Conservation (phyloP, 2,113 vertebrate genomes). For the Oceanites oceanicus region DNA sequence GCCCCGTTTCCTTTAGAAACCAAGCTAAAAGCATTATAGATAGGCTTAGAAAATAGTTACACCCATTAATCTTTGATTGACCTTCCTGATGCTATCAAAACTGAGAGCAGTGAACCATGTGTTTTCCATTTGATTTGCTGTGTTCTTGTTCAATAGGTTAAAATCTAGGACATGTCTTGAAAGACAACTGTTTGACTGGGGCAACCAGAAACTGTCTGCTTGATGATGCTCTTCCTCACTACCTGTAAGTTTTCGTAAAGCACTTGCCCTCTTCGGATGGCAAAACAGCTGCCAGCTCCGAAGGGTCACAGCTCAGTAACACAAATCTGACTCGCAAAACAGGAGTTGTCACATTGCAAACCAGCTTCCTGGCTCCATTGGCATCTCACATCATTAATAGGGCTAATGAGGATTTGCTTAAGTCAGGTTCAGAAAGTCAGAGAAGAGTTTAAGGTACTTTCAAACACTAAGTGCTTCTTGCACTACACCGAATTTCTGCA, state of each 20-base stretch:
- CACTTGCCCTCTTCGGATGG: neutral
- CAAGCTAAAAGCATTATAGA: neutral
- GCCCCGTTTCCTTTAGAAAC: neutral
- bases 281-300: neutral
- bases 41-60: conserved; percentile 21
- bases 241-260: neutral
- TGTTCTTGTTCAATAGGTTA: conserved; percentile 44
- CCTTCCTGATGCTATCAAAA: conserved; percentile 46
- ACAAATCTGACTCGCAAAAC: neutral
- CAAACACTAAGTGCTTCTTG: neutral
- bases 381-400: neutral
- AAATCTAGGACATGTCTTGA: conserved; percentile 7
- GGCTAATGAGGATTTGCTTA: neutral
- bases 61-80: conserved; percentile 40
- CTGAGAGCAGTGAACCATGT: neutral
- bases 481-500: neutral
- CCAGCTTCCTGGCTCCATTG: neutral
- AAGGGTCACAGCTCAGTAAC: neutral
- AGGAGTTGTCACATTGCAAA: neutral
- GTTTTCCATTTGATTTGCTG: conserved; percentile 26
- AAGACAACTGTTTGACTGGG: conserved; percentile 12
- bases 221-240: neutral
- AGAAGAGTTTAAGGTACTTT: neutral
- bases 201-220: neutral
- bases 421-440: neutral